Base-by-base conservation (phyloP, 2,888 invertebrate genomes). In the Drosophila hamatofila region DNA sequence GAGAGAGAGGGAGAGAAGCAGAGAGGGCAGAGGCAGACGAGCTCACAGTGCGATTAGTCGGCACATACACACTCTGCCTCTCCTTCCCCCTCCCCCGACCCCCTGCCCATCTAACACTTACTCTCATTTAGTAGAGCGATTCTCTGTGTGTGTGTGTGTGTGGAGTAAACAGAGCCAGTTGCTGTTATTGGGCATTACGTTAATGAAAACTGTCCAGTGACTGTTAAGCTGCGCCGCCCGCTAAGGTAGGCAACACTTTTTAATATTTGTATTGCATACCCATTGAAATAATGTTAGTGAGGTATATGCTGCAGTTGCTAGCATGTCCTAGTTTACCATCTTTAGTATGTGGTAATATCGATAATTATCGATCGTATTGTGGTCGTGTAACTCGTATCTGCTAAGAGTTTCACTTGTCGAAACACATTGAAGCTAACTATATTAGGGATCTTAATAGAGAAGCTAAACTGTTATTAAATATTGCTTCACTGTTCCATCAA, bases 211-310 rank as follows among this genome's bases (percentile, higher is more conserved):
- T 66, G 37, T 70, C 18, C 55, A 56, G 58, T 37, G 14, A 54
- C 41, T 67, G 61, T 27, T 61, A 46, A 46, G 37, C 11, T 59
- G 37, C 35, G 33, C 21, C 27, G 65, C 68, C 55, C 67, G 23
- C 61, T 16, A 54, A 74, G 66, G 58, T 71, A 71, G 70, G 76
- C 70, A 66, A 74, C 59, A 39, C 44, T 72, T 72, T 74, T 55
- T 62, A 35, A 35, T 16, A 48, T 56, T 42, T 30, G 42, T 21
- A 30, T 21, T 21, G 41, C 30, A 41, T 41, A 27, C 18, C 54
- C 56, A 21, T 18, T 42, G 5, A 30, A 30, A 7, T 5, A 37
- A 1, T 14, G 5, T 8, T 21, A 14, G 3, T 2, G 11, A 5
- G 30, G 30, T 30, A 30, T 23, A 9, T 5, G 5, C 14, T 2